phyloP scores from a whole-genome alignment of 2,797 vertebrate genomes.

The Rousettus madagascariensis region DNA sequence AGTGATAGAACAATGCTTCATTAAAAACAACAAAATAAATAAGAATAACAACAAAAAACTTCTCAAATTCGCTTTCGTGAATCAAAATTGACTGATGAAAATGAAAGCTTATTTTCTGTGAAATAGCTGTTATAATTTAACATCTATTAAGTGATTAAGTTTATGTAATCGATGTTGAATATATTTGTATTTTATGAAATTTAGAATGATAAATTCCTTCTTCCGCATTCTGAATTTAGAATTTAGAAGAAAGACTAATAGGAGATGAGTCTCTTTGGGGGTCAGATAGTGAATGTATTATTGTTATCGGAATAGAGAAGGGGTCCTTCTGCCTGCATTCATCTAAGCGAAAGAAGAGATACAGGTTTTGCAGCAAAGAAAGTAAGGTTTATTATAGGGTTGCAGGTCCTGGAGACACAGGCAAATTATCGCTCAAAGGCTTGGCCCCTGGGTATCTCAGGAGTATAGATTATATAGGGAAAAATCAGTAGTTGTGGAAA shows the following conservation, averaged over 20 bases:
- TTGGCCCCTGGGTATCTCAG: too few species aligned
- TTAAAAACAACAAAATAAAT: conserved; percentile 2
- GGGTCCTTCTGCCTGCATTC: too few species aligned
- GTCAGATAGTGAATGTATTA: neutral
- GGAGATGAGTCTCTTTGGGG: neutral
- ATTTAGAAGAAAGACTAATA: conserved; percentile 23
- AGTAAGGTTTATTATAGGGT: too few species aligned
- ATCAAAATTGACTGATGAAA: conserved; percentile 41
- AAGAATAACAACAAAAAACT: neutral
- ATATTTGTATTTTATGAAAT: conserved; percentile 25
- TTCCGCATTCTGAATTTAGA: conserved; percentile 20
- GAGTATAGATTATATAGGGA: too few species aligned
- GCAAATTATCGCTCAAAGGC: too few species aligned
- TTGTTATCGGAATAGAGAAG: too few species aligned
- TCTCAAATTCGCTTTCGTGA: neutral
- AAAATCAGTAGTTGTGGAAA: too few species aligned
- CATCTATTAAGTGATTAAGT: neutral
- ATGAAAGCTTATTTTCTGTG: conserved; percentile 40
- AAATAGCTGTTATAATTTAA: conserved; percentile 18
- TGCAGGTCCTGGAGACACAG: too few species aligned
- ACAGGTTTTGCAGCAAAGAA: too few species aligned
- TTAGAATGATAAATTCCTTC: conserved; percentile 13
- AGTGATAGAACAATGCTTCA: neutral
- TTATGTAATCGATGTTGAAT: neutral
- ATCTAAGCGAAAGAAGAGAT: too few species aligned